Base-by-base conservation (phyloP, 2,797 vertebrate genomes). In the Anabas testudineus region DNA sequence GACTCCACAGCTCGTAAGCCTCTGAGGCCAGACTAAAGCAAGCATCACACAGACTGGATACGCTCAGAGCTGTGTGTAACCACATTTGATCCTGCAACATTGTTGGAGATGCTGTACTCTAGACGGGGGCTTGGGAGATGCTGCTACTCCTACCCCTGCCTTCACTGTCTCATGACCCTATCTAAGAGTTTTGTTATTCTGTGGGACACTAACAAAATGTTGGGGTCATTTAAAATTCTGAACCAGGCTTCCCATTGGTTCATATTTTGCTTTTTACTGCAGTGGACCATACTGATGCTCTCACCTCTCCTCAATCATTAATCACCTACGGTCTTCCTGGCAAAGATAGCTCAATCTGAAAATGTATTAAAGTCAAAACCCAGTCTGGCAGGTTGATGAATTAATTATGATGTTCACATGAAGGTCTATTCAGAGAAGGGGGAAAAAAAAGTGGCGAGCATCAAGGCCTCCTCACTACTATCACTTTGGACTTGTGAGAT, bases 1-100 rank as follows among this genome's bases (percentile, higher is more conserved):
- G 83, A 76, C 51, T 77, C 64, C 0, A 1, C 19, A 36, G 76
- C 82, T 74, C 67, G 1, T 71, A 53, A 78, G 69, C 75, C 68
- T 90, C 80, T 89, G 78, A 87, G 81, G 66, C 74, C 80, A 70
- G 77, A 90, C 85, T 82, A 83, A 90, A 67, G 82, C 80, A 82
- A 63, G 58, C 58, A 75, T 74, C 84, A 84, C 78, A 78, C 74
- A 71, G 69, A 54, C 56, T 13, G 73, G 80, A 89, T 83, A 67
- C 76, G 68, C 81, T 59, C 1, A 18, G 63, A 83, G 84, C 74
- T 59, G 49, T 68, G 67, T 76, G 78, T 56, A 80, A 79, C 65
- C 72, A 81, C 76, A 87, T 80, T 78, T 90, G 77, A 87, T 83
- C 78, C 74, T 16, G 32, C n/a, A 0, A 71, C 62, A 56, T 79